Percentiles rank a stretch among this genome's conserved stretches.
These are phyloP conservation scores for Paratilapia polleni DNA, from an alignment of 2,113 vertebrate genomes.

Conservation along the genomic window DNA sequence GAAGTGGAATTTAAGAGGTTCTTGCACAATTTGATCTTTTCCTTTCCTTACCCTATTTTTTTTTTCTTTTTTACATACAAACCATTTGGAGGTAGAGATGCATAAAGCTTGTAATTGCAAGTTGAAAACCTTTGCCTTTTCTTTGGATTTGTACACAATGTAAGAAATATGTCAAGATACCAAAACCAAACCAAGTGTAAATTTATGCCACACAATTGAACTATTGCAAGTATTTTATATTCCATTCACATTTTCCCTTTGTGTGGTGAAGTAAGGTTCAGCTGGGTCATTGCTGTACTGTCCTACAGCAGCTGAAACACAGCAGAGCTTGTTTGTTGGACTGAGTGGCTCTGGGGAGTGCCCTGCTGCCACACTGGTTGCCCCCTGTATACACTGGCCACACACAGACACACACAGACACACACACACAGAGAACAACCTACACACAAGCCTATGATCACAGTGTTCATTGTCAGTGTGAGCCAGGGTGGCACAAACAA, in stretches of 20 bases:
- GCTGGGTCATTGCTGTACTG: not conserved
- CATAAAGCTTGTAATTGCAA: not conserved
- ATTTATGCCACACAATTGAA: not conserved
- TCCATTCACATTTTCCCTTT: not conserved
- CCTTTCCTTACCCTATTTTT: no score
- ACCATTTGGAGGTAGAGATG: not conserved
- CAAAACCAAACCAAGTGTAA: not conserved
- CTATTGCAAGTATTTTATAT: not conserved
- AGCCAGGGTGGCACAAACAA: slow-evolving; percentile 64
- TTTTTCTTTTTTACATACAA: no score
- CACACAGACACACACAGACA: not conserved
- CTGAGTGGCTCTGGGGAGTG: slow-evolving; percentile 38
- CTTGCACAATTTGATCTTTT: no score
- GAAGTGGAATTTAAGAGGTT: not conserved
- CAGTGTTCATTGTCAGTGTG: slow-evolving; percentile 60
- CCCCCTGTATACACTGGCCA: slow-evolving; percentile 39
- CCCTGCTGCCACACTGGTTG: slow-evolving; percentile 41
- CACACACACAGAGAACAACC: slow-evolving; percentile 1
- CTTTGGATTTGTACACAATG: not conserved
- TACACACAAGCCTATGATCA: slow-evolving; percentile 54
- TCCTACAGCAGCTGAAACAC: slow-evolving; percentile 39
- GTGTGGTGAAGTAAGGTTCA: not conserved
- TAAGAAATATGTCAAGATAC: not conserved
- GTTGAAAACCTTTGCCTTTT: not conserved
- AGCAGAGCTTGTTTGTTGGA: slow-evolving; percentile 48